Evolutionary conservation across 1,140 invertebrate genomes (phyloP), one percentile per base, ranked within the genome.

Genomic region (Ptiloglossa arizonensis): DNA sequence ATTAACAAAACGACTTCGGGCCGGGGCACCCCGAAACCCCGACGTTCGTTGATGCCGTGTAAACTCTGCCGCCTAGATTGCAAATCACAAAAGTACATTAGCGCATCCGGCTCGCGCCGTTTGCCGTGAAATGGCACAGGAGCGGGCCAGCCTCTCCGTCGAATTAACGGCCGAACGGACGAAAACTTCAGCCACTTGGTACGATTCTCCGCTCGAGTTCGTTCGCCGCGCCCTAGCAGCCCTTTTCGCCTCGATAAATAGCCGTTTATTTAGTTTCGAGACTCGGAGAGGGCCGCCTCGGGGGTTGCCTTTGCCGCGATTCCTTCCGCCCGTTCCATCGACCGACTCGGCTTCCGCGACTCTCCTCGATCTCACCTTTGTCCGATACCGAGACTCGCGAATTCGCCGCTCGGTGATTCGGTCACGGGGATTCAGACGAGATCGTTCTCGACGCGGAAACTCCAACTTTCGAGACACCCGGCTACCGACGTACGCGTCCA

Each of bases 1-100:
- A 76, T 76, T 76, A 76, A 76, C 73, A 41, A 67, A 76, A 76
- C 73, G 73, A 76, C 73, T 68, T 68, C 44, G 44, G 72, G n/a
- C 60, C 60, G 8, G 22, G 72, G 5, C 3, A 6, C 32, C 41
- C 50, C 46, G 24, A 62, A 56, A 38, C 44, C 52, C 64, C 60
- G 54, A 67, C 22, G 63, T 52, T 73, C 57, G 70, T 54, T 62
- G 52, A 54, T 46, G 19, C 41, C 44, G 44, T 59, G 54, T 76
- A 76, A 76, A 76, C 44, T 32, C 27, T 24, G 27, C 56, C 54
- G 54, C 13, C 56, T 29, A 29, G 73, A 76, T 76, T 60, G 73
- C 64, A 76, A 66, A 76, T 76, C 63, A 41, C 27, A 29, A 41
- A 62, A 67, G 73, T 68, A 68, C 73, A 67, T 76, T 76, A 68